Conservation (phyloP, 2,113 vertebrate genomes). For the Cyanoliseus patagonus region DNA sequence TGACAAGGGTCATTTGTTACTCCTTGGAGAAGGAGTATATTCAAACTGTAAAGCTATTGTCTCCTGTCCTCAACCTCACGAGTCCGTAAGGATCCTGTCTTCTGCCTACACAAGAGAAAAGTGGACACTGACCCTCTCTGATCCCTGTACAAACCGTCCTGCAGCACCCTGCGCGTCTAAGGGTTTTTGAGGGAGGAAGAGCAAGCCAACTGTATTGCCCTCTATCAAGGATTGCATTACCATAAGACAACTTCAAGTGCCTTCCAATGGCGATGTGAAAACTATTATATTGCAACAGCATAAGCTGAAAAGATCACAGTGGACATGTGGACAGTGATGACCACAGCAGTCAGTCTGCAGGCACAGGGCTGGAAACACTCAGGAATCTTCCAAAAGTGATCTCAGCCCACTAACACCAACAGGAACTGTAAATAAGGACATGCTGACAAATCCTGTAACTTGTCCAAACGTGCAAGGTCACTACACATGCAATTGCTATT, state of each 20-base stretch:
- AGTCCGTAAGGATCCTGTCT: background rate
- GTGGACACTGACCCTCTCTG: rapidly evolving
- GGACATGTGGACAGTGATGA: rapidly evolving
- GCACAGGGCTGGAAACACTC: background rate
- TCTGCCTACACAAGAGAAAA: background rate
- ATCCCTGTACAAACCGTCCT: background rate
- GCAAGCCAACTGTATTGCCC: background rate
- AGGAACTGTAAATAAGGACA: background rate
- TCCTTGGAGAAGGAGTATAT: background rate
- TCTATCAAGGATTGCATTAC: background rate
- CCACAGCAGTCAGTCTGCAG: background rate
- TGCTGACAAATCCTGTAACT: background rate
- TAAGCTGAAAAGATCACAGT: background rate
- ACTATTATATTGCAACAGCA: background rate
- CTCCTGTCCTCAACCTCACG: background rate
- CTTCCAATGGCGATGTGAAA: rapidly evolving
- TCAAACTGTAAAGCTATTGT: background rate
- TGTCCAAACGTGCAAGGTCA: background rate
- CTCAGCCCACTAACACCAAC: background rate
- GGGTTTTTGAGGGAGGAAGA: background rate
- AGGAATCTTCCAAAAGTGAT: background rate
- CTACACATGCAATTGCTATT: background rate
- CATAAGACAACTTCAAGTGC: background rate
- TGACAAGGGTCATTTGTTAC: background rate
- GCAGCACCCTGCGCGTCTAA: background rate